Evolutionary conservation across 2,113 vertebrate genomes (phyloP).

Genomic region (Rhinolophus sinicus): DNA sequence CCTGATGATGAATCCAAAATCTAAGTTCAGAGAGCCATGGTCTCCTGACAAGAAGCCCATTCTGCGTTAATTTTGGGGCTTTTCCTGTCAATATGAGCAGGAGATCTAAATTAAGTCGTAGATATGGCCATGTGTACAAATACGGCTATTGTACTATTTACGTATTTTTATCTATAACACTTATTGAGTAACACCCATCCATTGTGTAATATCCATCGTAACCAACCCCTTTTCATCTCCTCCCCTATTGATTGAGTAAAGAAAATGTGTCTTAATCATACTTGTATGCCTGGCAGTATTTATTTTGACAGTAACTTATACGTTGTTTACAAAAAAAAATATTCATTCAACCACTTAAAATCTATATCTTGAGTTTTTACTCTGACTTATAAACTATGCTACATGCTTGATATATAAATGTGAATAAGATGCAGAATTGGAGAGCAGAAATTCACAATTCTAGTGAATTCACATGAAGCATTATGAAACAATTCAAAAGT

Average conservation of each 20-base stretch:
- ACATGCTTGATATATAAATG: neutral
- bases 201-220: neutral
- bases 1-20: neutral
- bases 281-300: neutral
- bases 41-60: neutral
- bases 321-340: neutral
- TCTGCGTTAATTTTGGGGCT: neutral
- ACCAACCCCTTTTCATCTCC: fast-evolving
- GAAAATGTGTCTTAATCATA: neutral
- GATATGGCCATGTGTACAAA: neutral
- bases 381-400: neutral
- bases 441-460: neutral
- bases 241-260: neutral
- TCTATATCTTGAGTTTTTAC: neutral
- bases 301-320: neutral
- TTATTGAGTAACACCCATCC: neutral
- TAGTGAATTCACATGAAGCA: neutral
- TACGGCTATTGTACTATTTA: neutral
- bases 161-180: neutral
- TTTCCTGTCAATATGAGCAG: neutral
- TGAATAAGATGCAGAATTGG: neutral
- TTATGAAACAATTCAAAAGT: neutral
- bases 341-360: neutral
- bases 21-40: neutral
- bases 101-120: neutral